Base-by-base conservation (phyloP, 2,113 vertebrate genomes). In the Planiliza haematocheilus region DNA sequence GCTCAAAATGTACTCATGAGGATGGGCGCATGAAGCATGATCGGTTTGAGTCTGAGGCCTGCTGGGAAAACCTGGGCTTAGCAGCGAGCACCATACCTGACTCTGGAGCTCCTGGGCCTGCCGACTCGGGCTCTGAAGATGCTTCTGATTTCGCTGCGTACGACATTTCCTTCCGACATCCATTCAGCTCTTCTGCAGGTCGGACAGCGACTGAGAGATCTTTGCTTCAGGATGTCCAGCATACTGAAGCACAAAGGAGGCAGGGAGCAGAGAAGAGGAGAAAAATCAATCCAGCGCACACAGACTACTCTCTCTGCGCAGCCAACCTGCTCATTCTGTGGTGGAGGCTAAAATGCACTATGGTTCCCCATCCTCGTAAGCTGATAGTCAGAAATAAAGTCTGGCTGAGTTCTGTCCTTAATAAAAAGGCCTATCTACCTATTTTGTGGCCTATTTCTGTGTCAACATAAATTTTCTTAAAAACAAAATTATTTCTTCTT, bases 231-330 rank as follows among this genome's bases (percentile, higher is more conserved):
- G 94, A 94, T 91, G 93, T 96, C 96, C 93, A 96, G 94, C 95
- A 30, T 96, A 96, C 94, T 93, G 94, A 96, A 95, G 94, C 94
- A 95, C 94, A 90, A 88, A 92, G 84, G 82, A 91, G 86, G 90
- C 91, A 90, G 87, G 83, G 89, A 74, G 71, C 93, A 14, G 58
- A 95, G 92, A 94, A 93, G 92, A 95, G 94, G 92, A 94, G 94
- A 94, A 97, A 96, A 97, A 97, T 97, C 95, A 97, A 97, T 97
- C 95, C 92, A 79, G 68, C 79, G 87, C 82, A 89, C 86, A 87
- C 86, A 92, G 89, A 77, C 83, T 81, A 81, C 85, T 72, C 77
- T 86, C 74, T 81, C 62, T 84, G 74, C 45, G 39, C 73, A 81
- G 87, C 56, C 73, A 83, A 78, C 74, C 74, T 82, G 71, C 81